phyloP scores from a whole-genome alignment of 2,797 vertebrate species.

The Taeniopygia guttata region DNA sequence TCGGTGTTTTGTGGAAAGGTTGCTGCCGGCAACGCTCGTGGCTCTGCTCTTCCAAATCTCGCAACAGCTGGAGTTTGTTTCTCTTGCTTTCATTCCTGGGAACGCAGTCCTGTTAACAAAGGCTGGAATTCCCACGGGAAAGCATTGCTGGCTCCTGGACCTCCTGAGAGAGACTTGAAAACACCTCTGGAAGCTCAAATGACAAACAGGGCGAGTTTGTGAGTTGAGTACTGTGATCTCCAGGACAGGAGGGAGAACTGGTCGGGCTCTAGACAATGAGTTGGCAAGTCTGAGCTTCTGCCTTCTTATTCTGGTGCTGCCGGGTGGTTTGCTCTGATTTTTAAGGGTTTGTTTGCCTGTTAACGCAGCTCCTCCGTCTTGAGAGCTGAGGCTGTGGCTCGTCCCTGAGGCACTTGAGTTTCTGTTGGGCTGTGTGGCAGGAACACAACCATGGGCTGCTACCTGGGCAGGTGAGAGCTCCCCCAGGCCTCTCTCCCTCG shows the following conservation, averaged over 20 bases:
- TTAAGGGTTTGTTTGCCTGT: neutral
- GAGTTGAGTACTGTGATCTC: neutral
- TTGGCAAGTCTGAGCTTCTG: neutral
- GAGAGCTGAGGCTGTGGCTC: neutral
- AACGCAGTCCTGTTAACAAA: neutral
- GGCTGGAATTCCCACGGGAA: neutral
- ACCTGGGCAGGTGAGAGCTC: neutral
- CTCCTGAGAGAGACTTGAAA: neutral
- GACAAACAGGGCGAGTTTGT: neutral
- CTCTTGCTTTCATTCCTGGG: neutral
- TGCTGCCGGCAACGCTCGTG: neutral
- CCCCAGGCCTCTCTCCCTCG: neutral
- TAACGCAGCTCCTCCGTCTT: neutral
- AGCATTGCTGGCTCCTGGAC: neutral
- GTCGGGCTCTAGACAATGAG: neutral
- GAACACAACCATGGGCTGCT: fast-evolving
- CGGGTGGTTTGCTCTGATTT: neutral
- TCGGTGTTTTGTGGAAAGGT: neutral
- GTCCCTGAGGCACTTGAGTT: neutral
- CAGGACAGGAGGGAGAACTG: neutral
- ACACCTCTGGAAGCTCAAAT: neutral
- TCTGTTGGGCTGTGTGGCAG: neutral
- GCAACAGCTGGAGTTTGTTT: neutral
- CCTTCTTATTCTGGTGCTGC: neutral
- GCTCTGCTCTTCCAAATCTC: neutral